phyloP scores from a whole-genome alignment of 2,113 vertebrate species.

The Tinamus guttatus region DNA sequence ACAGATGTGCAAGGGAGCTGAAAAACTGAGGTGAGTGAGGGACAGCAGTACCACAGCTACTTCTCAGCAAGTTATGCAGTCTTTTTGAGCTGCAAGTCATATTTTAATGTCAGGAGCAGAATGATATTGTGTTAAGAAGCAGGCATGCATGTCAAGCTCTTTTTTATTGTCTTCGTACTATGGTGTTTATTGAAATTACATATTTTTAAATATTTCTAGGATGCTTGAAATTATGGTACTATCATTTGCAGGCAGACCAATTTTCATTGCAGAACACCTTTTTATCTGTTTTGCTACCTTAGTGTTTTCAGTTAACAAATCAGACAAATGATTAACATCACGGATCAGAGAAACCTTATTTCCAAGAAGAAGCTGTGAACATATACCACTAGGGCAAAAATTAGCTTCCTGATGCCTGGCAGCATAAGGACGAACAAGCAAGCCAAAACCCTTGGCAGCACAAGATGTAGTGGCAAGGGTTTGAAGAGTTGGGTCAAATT shows the following conservation, averaged over 20 bases:
- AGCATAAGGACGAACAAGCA: not conserved
- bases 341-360: not conserved
- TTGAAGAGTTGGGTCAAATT: not conserved
- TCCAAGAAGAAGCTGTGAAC: not conserved
- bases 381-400: not conserved
- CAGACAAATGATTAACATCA: not conserved
- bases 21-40: not conserved
- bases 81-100: not conserved
- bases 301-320: not conserved
- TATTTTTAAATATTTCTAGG: not conserved
- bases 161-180: not conserved
- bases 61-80: not conserved
- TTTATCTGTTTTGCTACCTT: not conserved
- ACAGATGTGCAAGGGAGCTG: not conserved
- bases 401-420: not conserved
- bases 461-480: not conserved
- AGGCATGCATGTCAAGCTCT: not conserved
- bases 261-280: not conserved
- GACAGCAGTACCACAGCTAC: not conserved
- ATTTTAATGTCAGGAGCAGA: not conserved
- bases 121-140: not conserved
- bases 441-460: not conserved
- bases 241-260: not conserved
- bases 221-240: not conserved
- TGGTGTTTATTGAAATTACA: not conserved